These are phyloP conservation scores for Brachionus calyciflorus DNA, from an alignment of 1,140 invertebrate genomes.

Conservation along the genomic window DNA sequence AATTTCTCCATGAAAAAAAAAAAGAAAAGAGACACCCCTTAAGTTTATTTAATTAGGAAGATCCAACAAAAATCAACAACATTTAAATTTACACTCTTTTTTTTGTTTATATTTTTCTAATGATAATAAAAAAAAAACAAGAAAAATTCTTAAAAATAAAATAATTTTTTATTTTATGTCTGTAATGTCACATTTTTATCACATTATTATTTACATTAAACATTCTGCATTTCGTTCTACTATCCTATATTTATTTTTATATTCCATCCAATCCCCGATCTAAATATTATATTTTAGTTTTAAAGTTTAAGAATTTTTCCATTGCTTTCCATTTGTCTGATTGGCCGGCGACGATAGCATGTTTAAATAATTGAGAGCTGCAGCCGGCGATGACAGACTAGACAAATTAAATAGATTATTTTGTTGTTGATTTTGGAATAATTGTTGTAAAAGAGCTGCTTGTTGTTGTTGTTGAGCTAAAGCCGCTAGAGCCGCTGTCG, in stretches of 20 bases:
- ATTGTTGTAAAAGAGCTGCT: neutral
- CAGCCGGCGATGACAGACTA: neutral
- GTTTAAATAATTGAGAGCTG: slow-evolving; percentile 1
- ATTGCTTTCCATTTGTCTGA: slow-evolving; percentile 16
- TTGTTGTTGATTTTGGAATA: slow-evolving; percentile 22
- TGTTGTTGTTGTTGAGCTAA: slow-evolving; percentile 24
- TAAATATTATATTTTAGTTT: too few relatives aligned
- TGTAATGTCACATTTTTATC: neutral
- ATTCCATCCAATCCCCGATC: too few relatives aligned
- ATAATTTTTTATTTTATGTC: too few relatives aligned
- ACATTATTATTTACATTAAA: slow-evolving; percentile 35
- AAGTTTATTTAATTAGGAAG: too few relatives aligned
- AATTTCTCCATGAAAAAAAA: too few relatives aligned
- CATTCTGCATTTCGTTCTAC: too few relatives aligned
- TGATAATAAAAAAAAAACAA: neutral
- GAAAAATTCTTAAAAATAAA: neutral
- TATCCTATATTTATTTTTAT: too few relatives aligned
- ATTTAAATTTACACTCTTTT: too few relatives aligned
- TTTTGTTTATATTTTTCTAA: slow-evolving; percentile 14
- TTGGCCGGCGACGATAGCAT: neutral
- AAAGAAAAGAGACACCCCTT: too few relatives aligned
- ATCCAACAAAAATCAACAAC: too few relatives aligned
- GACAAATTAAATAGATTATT: slow-evolving; percentile 4
- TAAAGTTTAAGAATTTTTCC: slow-evolving; percentile 18
- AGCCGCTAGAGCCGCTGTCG: neutral